Evolutionary conservation across 2,797 vertebrate genomes (phyloP).

Genomic region (Lepilemur ruficaudatus): DNA sequence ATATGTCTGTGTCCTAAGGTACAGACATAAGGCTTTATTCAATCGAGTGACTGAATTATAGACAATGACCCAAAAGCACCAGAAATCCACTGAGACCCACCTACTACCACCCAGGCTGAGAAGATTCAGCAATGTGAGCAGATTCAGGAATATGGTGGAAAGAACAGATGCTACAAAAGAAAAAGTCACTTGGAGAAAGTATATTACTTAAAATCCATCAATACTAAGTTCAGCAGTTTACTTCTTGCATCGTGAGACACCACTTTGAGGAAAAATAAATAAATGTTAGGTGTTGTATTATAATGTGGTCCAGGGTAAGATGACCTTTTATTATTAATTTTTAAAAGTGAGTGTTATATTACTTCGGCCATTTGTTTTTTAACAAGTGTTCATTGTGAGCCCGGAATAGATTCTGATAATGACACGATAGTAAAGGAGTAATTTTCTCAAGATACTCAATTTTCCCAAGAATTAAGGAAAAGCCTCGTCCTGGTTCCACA

Average conservation of each 20-base stretch:
- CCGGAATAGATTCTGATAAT: neutral
- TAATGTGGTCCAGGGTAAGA: neutral
- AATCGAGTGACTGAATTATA: neutral
- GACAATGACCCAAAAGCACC: neutral
- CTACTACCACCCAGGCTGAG: neutral
- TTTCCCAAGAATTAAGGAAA: neutral
- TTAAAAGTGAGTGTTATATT: no score
- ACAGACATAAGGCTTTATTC: neutral
- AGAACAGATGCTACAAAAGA: neutral
- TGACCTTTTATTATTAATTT: neutral
- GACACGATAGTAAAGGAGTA: neutral
- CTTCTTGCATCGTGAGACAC: neutral
- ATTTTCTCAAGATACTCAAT: neutral
- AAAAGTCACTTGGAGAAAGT: neutral
- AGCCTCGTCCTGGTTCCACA: neutral
- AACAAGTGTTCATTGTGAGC: neutral
- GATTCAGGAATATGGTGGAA: rapidly evolving
- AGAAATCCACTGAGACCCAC: neutral
- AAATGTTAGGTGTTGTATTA: neutral
- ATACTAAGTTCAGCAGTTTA: neutral
- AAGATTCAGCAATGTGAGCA: neutral
- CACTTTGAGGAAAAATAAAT: neutral
- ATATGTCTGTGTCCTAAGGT: neutral
- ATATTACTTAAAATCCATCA: neutral
- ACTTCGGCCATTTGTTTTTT: neutral